phyloP scores from a whole-genome alignment of 2,797 vertebrate species.

The Eutrigla gurnardus region DNA sequence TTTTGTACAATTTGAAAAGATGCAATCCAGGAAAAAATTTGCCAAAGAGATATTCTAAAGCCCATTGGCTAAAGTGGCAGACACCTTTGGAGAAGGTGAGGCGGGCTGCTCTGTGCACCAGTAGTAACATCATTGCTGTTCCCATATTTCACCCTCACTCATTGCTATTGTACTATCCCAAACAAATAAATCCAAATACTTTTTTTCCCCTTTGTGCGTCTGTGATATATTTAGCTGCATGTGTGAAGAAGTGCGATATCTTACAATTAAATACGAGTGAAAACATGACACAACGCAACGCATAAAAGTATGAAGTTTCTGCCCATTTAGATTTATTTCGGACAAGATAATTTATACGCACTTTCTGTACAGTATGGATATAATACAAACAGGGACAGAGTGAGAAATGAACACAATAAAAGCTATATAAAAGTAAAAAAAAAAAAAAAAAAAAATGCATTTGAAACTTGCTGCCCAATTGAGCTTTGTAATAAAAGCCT shows the following conservation, averaged over 20 bases:
- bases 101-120: conserved; percentile 72
- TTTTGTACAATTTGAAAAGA: conserved; percentile 85
- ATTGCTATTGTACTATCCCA: conserved; percentile 80
- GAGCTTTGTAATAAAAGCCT: conserved; percentile 56
- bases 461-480: conserved; percentile 53
- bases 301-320: conserved; percentile 54
- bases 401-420: conserved; percentile 68
- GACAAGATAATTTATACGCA: conserved; percentile 79
- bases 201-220: conserved; percentile 67
- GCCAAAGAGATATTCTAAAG: conserved; percentile 88
- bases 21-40: conserved; percentile 80
- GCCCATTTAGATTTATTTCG: conserved; percentile 80
- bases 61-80: conserved; percentile 67
- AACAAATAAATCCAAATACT: conserved; percentile 84
- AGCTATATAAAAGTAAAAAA: conserved; percentile 72
- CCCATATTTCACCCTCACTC: conserved; percentile 64
- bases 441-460: conserved; percentile 50
- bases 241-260: neutral
- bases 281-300: conserved; percentile 44
- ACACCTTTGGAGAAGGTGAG: conserved; percentile 69
- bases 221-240: conserved; percentile 31
- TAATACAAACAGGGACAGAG: conserved; percentile 79
- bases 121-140: conserved; percentile 77
- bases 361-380: conserved; percentile 78
- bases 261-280: conserved; percentile 6